phyloP scores from a whole-genome alignment of 2,113 vertebrate species.

The Dolichallabes microphthalmus region DNA sequence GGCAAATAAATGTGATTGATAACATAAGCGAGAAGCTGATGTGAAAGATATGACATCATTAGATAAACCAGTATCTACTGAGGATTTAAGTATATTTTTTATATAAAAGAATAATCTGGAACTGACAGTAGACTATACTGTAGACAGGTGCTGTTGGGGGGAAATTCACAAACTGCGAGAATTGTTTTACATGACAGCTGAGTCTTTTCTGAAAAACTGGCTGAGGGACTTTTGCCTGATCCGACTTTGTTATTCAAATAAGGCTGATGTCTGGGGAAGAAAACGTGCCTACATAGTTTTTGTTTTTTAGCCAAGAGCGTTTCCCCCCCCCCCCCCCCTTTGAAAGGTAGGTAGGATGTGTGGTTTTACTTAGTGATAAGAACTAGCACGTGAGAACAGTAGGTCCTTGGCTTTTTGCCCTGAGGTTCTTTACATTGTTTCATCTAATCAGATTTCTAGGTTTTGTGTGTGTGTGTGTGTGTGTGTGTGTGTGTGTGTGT shows the following conservation, averaged over 20 bases:
- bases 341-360: not conserved
- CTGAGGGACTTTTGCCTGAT: not conserved
- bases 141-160: not conserved
- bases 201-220: not conserved
- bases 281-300: not conserved
- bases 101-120: not conserved
- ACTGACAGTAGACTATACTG: not conserved
- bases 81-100: not conserved
- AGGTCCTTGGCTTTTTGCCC: not conserved
- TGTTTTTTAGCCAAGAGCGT: conserved; percentile 10
- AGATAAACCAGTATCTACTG: not conserved
- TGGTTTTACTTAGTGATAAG: conserved; percentile 25
- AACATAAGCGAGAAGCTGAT: not conserved
- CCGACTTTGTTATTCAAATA: conserved; percentile 32
- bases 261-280: not conserved
- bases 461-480: not conserved
- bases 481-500: no score
- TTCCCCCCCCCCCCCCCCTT: no score
- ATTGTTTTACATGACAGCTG: not conserved
- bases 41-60: not conserved
- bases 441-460: conserved; percentile 21
- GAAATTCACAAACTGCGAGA: not conserved
- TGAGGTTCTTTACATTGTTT: conserved; percentile 24
- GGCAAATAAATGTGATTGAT: not conserved
- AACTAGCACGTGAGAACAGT: not conserved